phyloP scores from a whole-genome alignment of 2,797 vertebrate genomes.

The Acanthiza pusilla region DNA sequence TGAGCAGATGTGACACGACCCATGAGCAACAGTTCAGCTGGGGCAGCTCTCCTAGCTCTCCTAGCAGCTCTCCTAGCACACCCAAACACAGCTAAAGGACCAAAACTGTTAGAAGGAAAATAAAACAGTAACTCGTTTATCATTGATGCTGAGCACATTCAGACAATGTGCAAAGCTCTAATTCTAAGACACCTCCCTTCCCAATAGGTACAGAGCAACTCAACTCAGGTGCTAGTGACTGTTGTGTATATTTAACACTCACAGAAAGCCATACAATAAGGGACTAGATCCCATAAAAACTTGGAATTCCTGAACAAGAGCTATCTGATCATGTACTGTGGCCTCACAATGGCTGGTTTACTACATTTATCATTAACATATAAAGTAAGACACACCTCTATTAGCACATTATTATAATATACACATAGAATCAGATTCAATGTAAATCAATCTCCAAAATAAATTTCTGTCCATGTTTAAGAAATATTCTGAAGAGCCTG shows the following conservation, averaged over 20 bases:
- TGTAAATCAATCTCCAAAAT: neutral
- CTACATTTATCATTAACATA: neutral
- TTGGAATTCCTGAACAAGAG: neutral
- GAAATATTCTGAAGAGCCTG: neutral
- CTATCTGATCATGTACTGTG: neutral
- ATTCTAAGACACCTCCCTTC: neutral
- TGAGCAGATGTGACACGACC: neutral
- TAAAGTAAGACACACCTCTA: neutral
- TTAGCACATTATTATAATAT: neutral
- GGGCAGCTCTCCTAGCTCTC: neutral
- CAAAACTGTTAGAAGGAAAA: neutral
- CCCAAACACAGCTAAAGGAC: neutral
- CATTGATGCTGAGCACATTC: neutral
- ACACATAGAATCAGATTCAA: neutral
- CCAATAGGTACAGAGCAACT: neutral
- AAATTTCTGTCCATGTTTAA: neutral
- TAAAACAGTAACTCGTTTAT: neutral
- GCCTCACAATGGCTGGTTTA: neutral
- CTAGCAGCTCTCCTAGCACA: neutral
- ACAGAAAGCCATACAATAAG: neutral
- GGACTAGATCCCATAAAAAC: neutral
- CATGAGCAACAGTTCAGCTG: neutral
- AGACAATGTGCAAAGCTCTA: neutral
- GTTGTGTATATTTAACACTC: neutral
- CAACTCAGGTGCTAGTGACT: neutral